Evolutionary conservation across 2,113 vertebrate genomes (phyloP).

Genomic region (Dasypus novemcinctus): DNA sequence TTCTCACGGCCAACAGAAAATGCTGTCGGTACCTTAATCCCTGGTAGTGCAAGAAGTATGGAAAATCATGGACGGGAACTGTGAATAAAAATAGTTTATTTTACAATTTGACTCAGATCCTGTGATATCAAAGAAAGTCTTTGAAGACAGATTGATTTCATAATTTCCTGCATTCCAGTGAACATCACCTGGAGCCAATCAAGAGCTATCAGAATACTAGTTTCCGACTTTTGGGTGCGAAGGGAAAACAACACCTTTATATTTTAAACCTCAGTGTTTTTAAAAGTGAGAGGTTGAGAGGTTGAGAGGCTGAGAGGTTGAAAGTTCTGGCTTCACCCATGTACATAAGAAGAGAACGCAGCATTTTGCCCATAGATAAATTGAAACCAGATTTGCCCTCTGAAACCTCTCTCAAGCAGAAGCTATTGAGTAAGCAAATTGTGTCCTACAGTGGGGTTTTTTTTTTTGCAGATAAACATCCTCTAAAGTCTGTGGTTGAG

Average conservation of each 20-base stretch:
- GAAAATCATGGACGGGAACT: conserved; percentile 1
- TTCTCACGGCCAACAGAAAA: not conserved
- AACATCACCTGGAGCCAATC: conserved; percentile 71
- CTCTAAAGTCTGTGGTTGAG: conserved; percentile 30
- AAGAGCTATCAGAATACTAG: conserved; percentile 59
- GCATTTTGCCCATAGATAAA: not conserved
- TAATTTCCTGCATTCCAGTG: conserved; percentile 64
- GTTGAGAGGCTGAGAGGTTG: conserved; percentile 39
- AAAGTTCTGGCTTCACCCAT: conserved; percentile 13
- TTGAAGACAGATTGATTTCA: conserved; percentile 64
- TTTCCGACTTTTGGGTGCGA: conserved; percentile 62
- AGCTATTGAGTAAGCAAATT: conserved; percentile 28
- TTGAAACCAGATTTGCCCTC: not conserved
- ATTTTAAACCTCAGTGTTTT: conserved; percentile 63
- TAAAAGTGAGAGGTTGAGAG: conserved; percentile 63
- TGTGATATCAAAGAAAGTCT: conserved; percentile 54
- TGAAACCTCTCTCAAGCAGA: conserved; percentile 2
- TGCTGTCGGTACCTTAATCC: not conserved
- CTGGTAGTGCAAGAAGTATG: not conserved
- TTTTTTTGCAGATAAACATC: conserved; percentile 33
- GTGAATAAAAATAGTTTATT: conserved; percentile 8
- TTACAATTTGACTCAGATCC: conserved; percentile 22
- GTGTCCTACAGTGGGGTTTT: not conserved
- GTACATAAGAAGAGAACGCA: not conserved
- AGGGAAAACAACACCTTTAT: conserved; percentile 72